Evolutionary conservation across 1,140 invertebrate genomes (phyloP).

Genomic region (Ladona fulva): DNA sequence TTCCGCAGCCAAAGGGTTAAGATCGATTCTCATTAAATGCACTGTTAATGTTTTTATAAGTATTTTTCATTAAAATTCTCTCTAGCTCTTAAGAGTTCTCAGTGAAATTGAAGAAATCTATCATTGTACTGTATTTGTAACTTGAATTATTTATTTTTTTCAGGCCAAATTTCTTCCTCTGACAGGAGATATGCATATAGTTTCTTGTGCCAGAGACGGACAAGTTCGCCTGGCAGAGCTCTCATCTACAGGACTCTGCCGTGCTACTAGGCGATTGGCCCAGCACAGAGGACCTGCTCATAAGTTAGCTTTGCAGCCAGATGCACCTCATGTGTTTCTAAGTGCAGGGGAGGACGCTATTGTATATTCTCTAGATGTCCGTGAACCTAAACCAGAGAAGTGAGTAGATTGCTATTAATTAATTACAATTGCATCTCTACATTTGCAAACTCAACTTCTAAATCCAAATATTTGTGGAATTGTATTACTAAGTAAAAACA

Average conservation of each 20-base stretch:
- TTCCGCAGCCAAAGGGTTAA: too few relatives aligned
- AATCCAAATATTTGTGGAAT: too few relatives aligned
- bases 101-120: too few relatives aligned
- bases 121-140: too few relatives aligned
- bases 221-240: slow-evolving; percentile 59
- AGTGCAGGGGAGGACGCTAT: slow-evolving; percentile 83
- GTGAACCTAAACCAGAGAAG: slow-evolving; percentile 56
- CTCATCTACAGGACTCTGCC: slow-evolving; percentile 41
- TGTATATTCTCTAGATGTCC: slow-evolving; percentile 72
- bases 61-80: too few relatives aligned
- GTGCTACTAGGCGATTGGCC: slow-evolving; percentile 49
- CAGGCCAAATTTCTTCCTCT: slow-evolving; percentile 60
- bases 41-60: too few relatives aligned
- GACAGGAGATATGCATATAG: slow-evolving; percentile 68
- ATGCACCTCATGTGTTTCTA: slow-evolving; percentile 67
- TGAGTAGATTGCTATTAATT: slow-evolving; percentile 30
- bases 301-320: slow-evolving; percentile 63
- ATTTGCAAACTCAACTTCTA: too few relatives aligned
- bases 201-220: slow-evolving; percentile 81
- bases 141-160: slow-evolving; percentile 23
- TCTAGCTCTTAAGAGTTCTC: too few relatives aligned
- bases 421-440: too few relatives aligned
- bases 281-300: slow-evolving; percentile 64
- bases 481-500: too few relatives aligned
- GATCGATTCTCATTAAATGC: too few relatives aligned